A percentile compares a stretch with the other conserved stretches of the same genome.
Evolutionary conservation across 1,140 invertebrate species (phyloP).

Genomic region (Drosophila parvula): DNA sequence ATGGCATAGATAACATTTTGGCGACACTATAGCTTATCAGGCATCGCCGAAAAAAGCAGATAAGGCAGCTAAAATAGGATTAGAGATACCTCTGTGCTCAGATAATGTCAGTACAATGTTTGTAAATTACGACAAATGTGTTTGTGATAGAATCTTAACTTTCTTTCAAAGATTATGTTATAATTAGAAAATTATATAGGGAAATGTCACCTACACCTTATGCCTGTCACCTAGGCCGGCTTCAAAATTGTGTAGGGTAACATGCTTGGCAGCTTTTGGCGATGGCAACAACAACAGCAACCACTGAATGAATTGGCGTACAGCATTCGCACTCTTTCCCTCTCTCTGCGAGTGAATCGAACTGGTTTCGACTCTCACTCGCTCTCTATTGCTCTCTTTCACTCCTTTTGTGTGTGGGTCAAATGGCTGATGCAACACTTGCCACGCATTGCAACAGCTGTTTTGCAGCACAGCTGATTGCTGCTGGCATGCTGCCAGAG

Average conservation of each 20-base stretch:
- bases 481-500: conserved; percentile 36
- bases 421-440: conserved; percentile 76
- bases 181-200: not conserved
- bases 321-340: conserved; percentile 44
- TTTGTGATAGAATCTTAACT: not conserved
- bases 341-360: conserved; percentile 3
- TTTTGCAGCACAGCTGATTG: conserved; percentile 47
- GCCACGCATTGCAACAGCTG: conserved; percentile 63
- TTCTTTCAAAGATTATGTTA: not conserved
- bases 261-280: conserved; percentile 15
- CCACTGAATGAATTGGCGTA: conserved; percentile 6
- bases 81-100: not conserved
- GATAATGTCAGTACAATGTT: not conserved
- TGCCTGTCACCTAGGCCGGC: not conserved
- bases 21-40: conserved; percentile 13
- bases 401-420: conserved; percentile 20
- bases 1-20: conserved; percentile 13
- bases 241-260: conserved; percentile 14
- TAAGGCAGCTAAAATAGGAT: conserved; percentile 17
- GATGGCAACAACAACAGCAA: conserved; percentile 2
- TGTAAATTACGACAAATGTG: not conserved
- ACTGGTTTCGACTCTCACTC: conserved; percentile 36
- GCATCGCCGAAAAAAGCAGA: conserved; percentile 8
- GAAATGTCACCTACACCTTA: too few relatives aligned
- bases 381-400: conserved; percentile 4